phyloP scores from a whole-genome alignment of 2,888 invertebrate genomes.

The Julus scanicus region DNA sequence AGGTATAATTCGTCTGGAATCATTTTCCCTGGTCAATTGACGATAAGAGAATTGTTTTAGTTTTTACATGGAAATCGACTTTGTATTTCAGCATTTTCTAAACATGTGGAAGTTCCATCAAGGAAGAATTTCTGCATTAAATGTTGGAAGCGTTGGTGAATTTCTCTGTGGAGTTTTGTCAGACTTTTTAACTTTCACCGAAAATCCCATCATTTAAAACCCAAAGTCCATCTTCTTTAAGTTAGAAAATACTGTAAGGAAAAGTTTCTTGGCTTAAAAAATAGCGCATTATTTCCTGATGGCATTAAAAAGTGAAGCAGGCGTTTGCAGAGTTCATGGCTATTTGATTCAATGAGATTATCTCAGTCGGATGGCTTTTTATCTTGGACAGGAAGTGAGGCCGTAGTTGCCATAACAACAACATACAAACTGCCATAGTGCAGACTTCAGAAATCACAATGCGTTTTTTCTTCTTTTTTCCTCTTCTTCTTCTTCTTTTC shows the following conservation, averaged over 20 bases:
- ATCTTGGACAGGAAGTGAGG: conserved; percentile 34
- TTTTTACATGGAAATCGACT: too few relatives aligned
- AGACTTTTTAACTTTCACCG: too few relatives aligned
- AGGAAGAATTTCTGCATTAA: too few relatives aligned
- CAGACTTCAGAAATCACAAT: conserved; percentile 39
- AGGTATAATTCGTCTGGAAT: conserved; percentile 14
- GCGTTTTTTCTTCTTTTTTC: not conserved
- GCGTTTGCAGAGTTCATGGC: conserved; percentile 36
- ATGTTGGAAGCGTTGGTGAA: too few relatives aligned
- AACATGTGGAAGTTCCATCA: too few relatives aligned
- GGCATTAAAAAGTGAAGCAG: conserved; percentile 42
- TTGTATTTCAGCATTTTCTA: not conserved
- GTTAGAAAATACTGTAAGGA: not conserved
- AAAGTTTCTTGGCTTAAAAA: conserved; percentile 16
- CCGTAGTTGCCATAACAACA: conserved; percentile 38
- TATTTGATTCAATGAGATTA: conserved; percentile 42
- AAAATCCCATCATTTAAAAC: not conserved
- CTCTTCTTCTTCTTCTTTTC: too few relatives aligned
- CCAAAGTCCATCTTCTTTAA: not conserved
- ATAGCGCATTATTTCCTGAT: conserved; percentile 39
- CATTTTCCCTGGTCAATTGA: conserved; percentile 23
- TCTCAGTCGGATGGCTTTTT: conserved; percentile 42
- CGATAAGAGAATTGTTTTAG: not conserved
- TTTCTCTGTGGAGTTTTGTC: too few relatives aligned
- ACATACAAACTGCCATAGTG: conserved; percentile 32